Evolutionary conservation across 2,113 vertebrate species (phyloP).

Genomic region (Rattus rattus): DNA sequence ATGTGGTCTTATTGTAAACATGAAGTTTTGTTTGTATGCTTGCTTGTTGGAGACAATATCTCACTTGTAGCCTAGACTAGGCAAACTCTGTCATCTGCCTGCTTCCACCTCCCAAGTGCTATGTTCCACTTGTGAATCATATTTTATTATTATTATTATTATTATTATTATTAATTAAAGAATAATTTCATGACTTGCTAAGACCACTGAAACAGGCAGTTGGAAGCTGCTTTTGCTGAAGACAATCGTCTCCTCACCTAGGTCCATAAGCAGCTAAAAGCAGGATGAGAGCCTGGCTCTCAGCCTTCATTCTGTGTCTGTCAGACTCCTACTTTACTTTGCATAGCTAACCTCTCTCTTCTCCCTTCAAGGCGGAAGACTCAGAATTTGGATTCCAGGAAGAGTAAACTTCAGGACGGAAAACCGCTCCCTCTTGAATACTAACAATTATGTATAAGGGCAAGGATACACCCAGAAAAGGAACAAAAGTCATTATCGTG

Average conservation of each 20-base stretch:
- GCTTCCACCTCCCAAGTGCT: not conserved
- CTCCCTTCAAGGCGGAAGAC: not conserved
- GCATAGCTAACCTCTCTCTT: not conserved
- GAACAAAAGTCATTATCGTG: not conserved
- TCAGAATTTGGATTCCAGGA: not conserved
- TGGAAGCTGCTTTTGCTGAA: not conserved
- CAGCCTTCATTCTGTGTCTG: not conserved
- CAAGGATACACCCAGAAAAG: not conserved
- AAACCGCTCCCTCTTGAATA: not conserved
- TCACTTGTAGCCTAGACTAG: not conserved
- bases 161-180: not conserved
- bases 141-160: not conserved
- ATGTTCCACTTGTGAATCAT: not conserved
- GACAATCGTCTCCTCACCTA: not conserved
- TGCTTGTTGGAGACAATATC: not conserved
- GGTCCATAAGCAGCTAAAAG: no score
- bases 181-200: constrained; percentile 5
- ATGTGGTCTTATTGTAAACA: not conserved
- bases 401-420: not conserved
- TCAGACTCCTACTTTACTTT: not conserved
- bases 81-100: not conserved
- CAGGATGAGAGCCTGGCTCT: not conserved
- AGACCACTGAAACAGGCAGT: not conserved
- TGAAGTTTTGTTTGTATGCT: not conserved
- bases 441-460: not conserved